A percentile compares a stretch with the other conserved stretches of the same genome.
phyloP scores from a whole-genome alignment of 2,888 invertebrate species.

The Caenorhabditis drosophilae region DNA sequence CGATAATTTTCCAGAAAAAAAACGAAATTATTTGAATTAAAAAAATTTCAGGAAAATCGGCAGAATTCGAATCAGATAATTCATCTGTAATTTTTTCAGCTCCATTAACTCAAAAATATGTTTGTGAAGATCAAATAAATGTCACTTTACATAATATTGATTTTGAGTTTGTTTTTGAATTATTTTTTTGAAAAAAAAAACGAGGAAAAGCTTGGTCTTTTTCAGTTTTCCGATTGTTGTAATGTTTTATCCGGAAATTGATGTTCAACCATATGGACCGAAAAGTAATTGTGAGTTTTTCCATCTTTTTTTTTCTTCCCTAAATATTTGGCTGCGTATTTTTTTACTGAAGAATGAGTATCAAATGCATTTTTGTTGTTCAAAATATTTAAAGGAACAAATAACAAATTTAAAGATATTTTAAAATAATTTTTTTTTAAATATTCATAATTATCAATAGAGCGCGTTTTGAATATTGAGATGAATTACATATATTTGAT shows the following conservation, averaged over 20 bases:
- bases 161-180: slow-evolving; percentile 47
- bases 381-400: not conserved
- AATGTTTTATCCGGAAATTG: slow-evolving; percentile 62
- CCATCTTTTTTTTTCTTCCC: not conserved
- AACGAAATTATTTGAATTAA: not conserved
- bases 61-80: slow-evolving; percentile 53
- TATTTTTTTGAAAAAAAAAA: no score
- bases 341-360: no score
- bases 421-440: no score
- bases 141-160: slow-evolving; percentile 53
- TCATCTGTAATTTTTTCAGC: slow-evolving; percentile 56
- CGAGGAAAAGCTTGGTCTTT: no score
- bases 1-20: not conserved
- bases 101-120: slow-evolving; percentile 63
- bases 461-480: not conserved
- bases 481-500: not conserved
- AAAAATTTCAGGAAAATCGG: slow-evolving; percentile 36
- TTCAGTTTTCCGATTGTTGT: slow-evolving; percentile 54
- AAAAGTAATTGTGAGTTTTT: slow-evolving; percentile 60
- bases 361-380: not conserved
- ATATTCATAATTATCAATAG: no score
- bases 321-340: no score
- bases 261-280: slow-evolving; percentile 61
- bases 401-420: no score
- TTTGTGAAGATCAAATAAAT: slow-evolving; percentile 64